Evolutionary conservation across 2,888 invertebrate species (phyloP).

Genomic region (Mimas tiliae): DNA sequence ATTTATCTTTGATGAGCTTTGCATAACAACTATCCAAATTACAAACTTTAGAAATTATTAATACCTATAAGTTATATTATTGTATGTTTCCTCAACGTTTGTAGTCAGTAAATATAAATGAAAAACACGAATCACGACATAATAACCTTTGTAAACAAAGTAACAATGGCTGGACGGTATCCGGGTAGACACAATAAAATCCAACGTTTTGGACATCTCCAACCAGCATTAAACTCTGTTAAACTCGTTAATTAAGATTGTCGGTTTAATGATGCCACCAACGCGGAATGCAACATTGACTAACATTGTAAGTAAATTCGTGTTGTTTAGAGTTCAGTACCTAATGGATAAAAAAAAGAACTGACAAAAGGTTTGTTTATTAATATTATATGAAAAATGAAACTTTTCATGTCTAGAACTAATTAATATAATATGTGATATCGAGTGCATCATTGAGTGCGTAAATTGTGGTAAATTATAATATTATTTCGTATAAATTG

Average conservation of each 20-base stretch:
- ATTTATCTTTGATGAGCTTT: too few relatives aligned
- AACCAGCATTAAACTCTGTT: constrained; percentile 18
- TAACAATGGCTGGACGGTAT: constrained; percentile 22
- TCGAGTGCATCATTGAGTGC: not conserved
- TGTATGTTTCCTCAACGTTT: not conserved
- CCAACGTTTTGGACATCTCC: constrained; percentile 22
- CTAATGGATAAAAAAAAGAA: not conserved
- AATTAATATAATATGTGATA: not conserved
- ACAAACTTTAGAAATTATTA: too few relatives aligned
- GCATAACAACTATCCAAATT: too few relatives aligned
- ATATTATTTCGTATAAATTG: not conserved
- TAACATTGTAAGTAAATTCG: not conserved
- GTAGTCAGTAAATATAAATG: not conserved
- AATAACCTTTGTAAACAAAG: constrained; percentile 20
- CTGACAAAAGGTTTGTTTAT: not conserved
- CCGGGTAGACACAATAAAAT: constrained; percentile 22
- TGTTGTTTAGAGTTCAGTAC: not conserved
- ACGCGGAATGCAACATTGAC: constrained; percentile 1
- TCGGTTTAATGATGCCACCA: constrained; percentile 17
- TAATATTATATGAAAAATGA: not conserved
- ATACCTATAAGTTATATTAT: not conserved
- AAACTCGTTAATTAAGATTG: constrained; percentile 7
- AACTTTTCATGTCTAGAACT: not conserved
- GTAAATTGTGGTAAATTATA: constrained; percentile 2
- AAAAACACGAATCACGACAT: constrained; percentile 11